Percentiles rank a stretch among this genome's conserved stretches.
Evolutionary conservation across 2,113 vertebrate genomes (phyloP).

Genomic region (Siniperca chuatsi): DNA sequence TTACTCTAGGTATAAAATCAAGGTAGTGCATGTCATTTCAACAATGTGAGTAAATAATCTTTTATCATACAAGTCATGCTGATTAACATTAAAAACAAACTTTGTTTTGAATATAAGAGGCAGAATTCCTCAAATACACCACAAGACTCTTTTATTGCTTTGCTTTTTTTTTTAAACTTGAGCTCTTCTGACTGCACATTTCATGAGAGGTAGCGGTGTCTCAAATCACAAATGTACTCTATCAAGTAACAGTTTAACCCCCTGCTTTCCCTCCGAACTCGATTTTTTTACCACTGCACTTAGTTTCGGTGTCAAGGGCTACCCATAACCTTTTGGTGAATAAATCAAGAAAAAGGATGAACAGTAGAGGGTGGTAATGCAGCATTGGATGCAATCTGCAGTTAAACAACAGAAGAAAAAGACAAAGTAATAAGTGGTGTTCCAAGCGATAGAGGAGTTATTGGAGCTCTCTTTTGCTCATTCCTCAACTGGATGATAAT

Average conservation of each 20-base stretch:
- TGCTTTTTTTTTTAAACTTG: slow-evolving; percentile 2
- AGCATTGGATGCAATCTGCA: slow-evolving; percentile 17
- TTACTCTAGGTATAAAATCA: slow-evolving; percentile 30
- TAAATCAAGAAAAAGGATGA: slow-evolving; percentile 29
- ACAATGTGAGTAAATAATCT: slow-evolving; percentile 31
- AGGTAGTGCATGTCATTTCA: slow-evolving; percentile 22
- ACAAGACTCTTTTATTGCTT: slow-evolving; percentile 25
- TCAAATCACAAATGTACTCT: not conserved
- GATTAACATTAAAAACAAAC: slow-evolving; percentile 23
- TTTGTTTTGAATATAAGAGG: slow-evolving; percentile 3
- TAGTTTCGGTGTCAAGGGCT: not conserved
- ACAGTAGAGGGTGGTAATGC: slow-evolving; percentile 21
- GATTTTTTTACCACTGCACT: not conserved
- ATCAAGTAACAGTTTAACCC: not conserved
- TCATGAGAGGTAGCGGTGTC: slow-evolving; percentile 6
- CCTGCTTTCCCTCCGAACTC: slow-evolving; percentile 3
- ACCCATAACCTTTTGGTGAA: slow-evolving; percentile 3
- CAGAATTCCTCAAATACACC: slow-evolving; percentile 7
- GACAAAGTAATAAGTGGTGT: not conserved
- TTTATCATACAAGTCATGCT: slow-evolving; percentile 19
- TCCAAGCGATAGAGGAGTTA: not conserved
- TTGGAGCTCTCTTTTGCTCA: not conserved
- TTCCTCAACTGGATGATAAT: not conserved
- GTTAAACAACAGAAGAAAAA: not conserved
- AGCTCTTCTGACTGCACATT: slow-evolving; percentile 26